Percentiles rank a stretch among this genome's conserved stretches.
Conservation (phyloP, 1,140 invertebrate species). For the Drosophila tropicalis region DNA sequence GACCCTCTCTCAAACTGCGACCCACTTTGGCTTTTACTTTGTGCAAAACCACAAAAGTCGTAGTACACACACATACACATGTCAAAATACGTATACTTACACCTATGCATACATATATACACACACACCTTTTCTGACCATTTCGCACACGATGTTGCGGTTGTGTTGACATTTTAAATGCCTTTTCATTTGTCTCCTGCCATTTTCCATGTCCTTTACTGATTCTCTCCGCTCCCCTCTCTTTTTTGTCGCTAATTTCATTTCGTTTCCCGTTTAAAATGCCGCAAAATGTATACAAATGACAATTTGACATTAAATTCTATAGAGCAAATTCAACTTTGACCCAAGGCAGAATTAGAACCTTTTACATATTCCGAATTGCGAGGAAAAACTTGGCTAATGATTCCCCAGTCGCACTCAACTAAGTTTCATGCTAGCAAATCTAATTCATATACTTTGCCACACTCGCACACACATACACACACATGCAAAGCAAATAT, state of each 20-base stretch:
- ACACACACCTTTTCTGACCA: conserved; percentile 72
- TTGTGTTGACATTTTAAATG: conserved; percentile 81
- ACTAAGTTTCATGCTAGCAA: conserved; percentile 7
- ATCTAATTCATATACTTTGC: background rate
- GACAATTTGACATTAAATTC: conserved; percentile 43
- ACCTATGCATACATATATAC: conserved; percentile 28
- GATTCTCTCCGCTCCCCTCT: background rate
- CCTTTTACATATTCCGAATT: background rate
- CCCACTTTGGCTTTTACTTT: conserved; percentile 63
- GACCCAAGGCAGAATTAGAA: conserved; percentile 13
- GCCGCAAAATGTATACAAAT: conserved; percentile 49
- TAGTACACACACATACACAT: conserved; percentile 45
- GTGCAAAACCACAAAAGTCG: conserved; percentile 74
- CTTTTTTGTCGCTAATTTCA: conserved; percentile 63
- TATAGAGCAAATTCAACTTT: conserved; percentile 49
- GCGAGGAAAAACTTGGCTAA: conserved; percentile 1
- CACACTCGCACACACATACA: background rate
- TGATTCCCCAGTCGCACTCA: background rate
- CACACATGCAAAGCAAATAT: background rate
- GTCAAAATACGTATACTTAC: conserved; percentile 1
- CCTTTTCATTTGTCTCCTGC: conserved; percentile 70
- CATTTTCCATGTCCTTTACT: background rate
- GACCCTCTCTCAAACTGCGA: conserved; percentile 46
- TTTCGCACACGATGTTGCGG: conserved; percentile 79
- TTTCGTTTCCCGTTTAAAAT: conserved; percentile 68